Evolutionary conservation across 2,797 vertebrate genomes (phyloP), one percentile per base, ranked within the genome.

Genomic region (Hoplostethus atlanticus): DNA sequence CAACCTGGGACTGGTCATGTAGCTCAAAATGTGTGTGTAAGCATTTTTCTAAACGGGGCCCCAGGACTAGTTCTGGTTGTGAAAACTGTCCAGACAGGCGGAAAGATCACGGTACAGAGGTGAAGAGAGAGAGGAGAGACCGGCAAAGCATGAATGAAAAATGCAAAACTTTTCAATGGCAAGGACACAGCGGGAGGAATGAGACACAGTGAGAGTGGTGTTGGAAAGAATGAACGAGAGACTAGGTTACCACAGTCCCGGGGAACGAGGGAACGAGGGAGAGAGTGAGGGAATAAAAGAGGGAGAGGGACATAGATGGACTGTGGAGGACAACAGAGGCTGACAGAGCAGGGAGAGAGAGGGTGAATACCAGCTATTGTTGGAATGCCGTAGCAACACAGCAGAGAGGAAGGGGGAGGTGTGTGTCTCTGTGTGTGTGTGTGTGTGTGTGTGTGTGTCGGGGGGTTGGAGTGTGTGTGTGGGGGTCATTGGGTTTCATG

Each of bases 331-430:
- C 53, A 84, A 83, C 70, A 85, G 77, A 83, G 73, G 73, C 75
- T 73, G 59, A 66, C 15, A 42, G 61, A 80, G 61, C 54, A 63
- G 61, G 60, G 63, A 34, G 66, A 61, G 76, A 68, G 77, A 86
- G 84, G 60, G 77, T 81, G 89, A 90, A 93, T 93, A 85, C 88
- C 91, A 89, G 87, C 91, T 91, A 91, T 93, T 93, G 91, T 93
- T 85, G 87, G 89, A 91, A 91, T 87, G 84, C 84, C 81, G 83
- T 87, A 87, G 91, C 90, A 93, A 91, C 91, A 76, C 67, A 6
- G 63, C 71, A 21, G 42, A 71, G 61, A 76, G 66, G 74, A 81
- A 84, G 79, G 73, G 80, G 87, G 86, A 68, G 77, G 85, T 40
- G 21, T 50, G 9, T 51, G 46, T 13, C 15, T 50, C 16, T 31